These are phyloP conservation scores for Nasonia longicornis DNA, from an alignment of 1,140 invertebrate genomes.

Conservation along the genomic window DNA sequence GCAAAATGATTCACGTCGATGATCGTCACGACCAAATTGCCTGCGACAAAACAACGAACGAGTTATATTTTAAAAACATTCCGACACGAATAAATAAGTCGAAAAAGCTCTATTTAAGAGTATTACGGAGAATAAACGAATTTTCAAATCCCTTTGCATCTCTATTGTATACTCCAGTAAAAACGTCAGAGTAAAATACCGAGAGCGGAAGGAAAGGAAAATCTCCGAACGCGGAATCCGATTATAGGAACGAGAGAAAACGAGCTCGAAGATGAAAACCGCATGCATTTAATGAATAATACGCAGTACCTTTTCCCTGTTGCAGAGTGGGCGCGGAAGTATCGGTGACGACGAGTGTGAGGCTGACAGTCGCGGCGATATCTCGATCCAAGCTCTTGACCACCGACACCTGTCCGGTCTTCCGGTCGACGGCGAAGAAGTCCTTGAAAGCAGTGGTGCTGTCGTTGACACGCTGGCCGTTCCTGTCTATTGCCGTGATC, in stretches of 20 bases:
- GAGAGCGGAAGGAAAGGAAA: too few species aligned
- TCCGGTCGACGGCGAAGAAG: slow-evolving; percentile 80
- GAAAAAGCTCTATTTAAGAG: too few species aligned
- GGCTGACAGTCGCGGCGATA: slow-evolving; percentile 78
- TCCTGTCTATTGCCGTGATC: slow-evolving; percentile 83
- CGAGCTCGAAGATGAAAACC: too few species aligned
- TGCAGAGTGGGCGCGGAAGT: slow-evolving; percentile 82
- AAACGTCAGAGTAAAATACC: too few species aligned
- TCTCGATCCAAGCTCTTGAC: slow-evolving; percentile 76
- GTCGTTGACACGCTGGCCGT: slow-evolving; percentile 79
- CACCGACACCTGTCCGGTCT: slow-evolving; percentile 81
- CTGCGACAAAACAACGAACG: slow-evolving; percentile 59
- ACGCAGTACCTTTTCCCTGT: slow-evolving; percentile 75
- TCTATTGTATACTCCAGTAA: too few species aligned
- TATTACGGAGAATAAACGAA: too few species aligned
- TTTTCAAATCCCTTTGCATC: too few species aligned
- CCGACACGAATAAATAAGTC: too few species aligned
- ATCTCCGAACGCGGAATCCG: too few species aligned
- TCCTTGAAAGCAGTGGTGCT: slow-evolving; percentile 67
- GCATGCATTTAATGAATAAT: neutral
- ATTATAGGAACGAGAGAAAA: too few species aligned
- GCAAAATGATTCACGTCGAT: slow-evolving; percentile 82
- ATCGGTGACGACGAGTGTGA: slow-evolving; percentile 86
- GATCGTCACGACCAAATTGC: slow-evolving; percentile 86
- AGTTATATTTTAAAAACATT: too few species aligned